Evolutionary conservation across 2,888 invertebrate species (phyloP), one percentile per base, ranked within the genome.

Genomic region (Leptopilina drosophilae): DNA sequence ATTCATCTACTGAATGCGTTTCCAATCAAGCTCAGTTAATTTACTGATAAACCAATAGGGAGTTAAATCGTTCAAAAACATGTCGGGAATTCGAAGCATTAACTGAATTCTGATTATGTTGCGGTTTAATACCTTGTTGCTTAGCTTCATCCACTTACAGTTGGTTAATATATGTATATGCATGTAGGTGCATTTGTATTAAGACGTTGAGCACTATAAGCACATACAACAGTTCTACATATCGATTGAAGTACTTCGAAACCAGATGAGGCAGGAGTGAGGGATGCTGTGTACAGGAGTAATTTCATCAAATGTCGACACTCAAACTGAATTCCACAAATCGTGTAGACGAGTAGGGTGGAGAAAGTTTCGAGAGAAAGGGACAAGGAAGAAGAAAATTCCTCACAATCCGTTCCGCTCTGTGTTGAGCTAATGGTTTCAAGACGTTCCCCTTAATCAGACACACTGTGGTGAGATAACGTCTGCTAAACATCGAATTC

Each of bases 351-450:
- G n/a, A 69, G 64, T n/a, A 59, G 67, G 66, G 33, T 14, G 64
- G 8, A 65, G 33, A 42, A 8, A 42, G 33, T 33, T 40, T 46
- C 7, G 26, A 40, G 14, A 42, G 56, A 65, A 42, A 75, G 20
- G 66, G 67, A 80, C 46, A 40, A 59, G 53, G 12, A 42, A 77
- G 82, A 80, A 65, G 59, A 64, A 12, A 69, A 66, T 76, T 76
- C 78, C 81, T 66, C 59, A 77, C 62, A 73, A 40, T 73, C 26
- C 56, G 5, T 73, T n/a, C 26, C 33, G 33, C 20, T 33, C 33
- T n/a, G 33, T 26, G 40, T 49, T 49, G 49, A n/a, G 73, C 73
- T 73, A 73, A 73, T 73, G 69, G 69, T 69, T 69, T 26, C 53
- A 69, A 69, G 69, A 33, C 69, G 69, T 69, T 49, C 33, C 33